These are phyloP conservation scores for Cyanocitta stelleri DNA, from an alignment of 2,113 vertebrate genomes.

Conservation along the genomic window DNA sequence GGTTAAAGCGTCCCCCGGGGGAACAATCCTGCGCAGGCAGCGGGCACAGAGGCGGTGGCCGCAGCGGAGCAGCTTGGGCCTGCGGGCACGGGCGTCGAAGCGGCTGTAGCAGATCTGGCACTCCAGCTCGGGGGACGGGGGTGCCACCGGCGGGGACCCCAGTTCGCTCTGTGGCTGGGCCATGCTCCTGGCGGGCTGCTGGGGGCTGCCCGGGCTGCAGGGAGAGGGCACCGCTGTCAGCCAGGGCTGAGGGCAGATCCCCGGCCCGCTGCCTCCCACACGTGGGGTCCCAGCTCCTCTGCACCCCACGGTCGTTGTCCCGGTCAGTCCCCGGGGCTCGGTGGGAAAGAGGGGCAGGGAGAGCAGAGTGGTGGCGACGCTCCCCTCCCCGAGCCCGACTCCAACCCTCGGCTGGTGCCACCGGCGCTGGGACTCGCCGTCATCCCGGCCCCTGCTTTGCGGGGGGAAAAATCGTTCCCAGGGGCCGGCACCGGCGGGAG, in stretches of 20 bases:
- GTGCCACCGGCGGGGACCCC: slow-evolving; percentile 37
- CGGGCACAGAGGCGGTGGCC: slow-evolving; percentile 80
- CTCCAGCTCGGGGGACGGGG: slow-evolving; percentile 74
- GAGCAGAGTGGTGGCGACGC: background rate
- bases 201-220: background rate
- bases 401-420: background rate
- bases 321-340: too few species aligned
- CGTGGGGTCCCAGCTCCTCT: background rate
- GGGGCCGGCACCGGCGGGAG: background rate
- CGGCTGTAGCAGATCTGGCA: slow-evolving; percentile 87
- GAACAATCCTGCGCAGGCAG: slow-evolving; percentile 82
- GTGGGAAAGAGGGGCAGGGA: background rate
- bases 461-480: background rate
- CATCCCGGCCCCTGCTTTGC: background rate
- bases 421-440: background rate
- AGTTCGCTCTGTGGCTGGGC: slow-evolving; percentile 11
- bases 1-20: slow-evolving; percentile 63
- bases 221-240: background rate
- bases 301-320: background rate
- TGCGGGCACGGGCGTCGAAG: slow-evolving; percentile 72
- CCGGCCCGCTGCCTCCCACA: background rate
- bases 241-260: background rate
- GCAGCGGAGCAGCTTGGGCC: slow-evolving; percentile 81
- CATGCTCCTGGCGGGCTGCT: slow-evolving; percentile 27
- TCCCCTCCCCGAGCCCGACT: background rate